phyloP scores from a whole-genome alignment of 1,140 invertebrate species.

The Sminthurinus signatus region DNA sequence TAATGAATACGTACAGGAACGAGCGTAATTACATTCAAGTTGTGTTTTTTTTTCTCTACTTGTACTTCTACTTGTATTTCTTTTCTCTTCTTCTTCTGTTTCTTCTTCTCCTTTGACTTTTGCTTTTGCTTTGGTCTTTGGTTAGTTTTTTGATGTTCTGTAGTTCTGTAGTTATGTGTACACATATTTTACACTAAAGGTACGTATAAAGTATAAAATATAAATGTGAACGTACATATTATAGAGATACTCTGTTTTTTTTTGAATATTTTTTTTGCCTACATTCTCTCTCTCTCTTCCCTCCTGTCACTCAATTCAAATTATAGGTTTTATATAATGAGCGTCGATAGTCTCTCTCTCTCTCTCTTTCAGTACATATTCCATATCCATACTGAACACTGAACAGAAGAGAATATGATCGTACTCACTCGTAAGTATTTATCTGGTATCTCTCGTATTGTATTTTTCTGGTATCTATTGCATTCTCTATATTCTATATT shows the following conservation, averaged over 20 bases:
- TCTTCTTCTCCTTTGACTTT: no score
- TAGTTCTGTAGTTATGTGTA: no score
- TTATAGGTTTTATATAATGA: constrained; percentile 22
- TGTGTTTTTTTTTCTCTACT: not conserved
- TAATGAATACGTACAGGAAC: constrained; percentile 13
- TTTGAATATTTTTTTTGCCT: no score
- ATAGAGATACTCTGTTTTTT: no score
- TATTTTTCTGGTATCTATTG: not conserved
- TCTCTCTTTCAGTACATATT: not conserved
- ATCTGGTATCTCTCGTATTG: not conserved
- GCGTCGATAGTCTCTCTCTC: not conserved
- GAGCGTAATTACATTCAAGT: constrained; percentile 4
- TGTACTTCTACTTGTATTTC: no score
- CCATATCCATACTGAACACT: not conserved
- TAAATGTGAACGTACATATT: no score
- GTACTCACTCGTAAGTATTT: not conserved
- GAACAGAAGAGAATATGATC: no score
- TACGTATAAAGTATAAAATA: no score
- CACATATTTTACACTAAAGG: no score
- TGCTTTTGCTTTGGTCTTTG: no score
- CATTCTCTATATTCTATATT: not conserved
- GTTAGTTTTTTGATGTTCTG: no score
- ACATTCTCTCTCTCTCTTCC: not conserved
- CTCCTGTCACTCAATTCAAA: constrained; percentile 21
- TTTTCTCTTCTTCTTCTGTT: no score